These are phyloP conservation scores for Eupithecia subumbrata DNA, from an alignment of 2,888 invertebrate genomes.

Conservation along the genomic window DNA sequence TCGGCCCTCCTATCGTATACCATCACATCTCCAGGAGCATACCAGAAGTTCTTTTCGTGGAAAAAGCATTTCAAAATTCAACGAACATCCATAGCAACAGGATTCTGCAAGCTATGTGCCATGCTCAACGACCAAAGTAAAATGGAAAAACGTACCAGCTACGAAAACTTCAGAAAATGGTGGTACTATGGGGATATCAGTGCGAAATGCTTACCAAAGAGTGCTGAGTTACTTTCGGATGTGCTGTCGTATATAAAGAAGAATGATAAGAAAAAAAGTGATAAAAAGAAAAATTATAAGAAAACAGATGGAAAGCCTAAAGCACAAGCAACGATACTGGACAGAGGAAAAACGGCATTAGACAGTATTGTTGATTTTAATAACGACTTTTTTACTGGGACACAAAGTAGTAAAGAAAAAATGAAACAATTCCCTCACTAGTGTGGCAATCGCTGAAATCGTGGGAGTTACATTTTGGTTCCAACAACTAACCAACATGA, in stretches of 20 bases:
- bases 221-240: conserved; percentile 47
- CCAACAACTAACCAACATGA: too few relatives aligned
- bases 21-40: conserved; percentile 54
- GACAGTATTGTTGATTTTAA: neutral
- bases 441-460: neutral
- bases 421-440: neutral
- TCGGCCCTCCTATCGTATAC: conserved; percentile 56
- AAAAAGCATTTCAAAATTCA: conserved; percentile 60
- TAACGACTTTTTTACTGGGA: neutral
- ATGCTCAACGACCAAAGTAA: conserved; percentile 55
- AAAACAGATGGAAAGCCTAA: conserved; percentile 42
- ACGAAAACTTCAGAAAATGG: conserved; percentile 64
- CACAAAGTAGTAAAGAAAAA: neutral
- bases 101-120: conserved; percentile 65
- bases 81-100: conserved; percentile 49
- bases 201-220: conserved; percentile 53
- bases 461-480: too few relatives aligned
- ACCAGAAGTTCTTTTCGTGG: conserved; percentile 63
- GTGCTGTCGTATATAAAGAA: conserved; percentile 38
- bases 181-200: conserved; percentile 60
- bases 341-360: neutral
- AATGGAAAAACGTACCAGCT: conserved; percentile 44
- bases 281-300: conserved; percentile 52
- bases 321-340: neutral
- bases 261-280: conserved; percentile 51